Percentiles rank a stretch among this genome's conserved stretches.
These are phyloP conservation scores for Caenorhabditis tropicalis DNA, from an alignment of 1,140 invertebrate genomes.

Conservation along the genomic window DNA sequence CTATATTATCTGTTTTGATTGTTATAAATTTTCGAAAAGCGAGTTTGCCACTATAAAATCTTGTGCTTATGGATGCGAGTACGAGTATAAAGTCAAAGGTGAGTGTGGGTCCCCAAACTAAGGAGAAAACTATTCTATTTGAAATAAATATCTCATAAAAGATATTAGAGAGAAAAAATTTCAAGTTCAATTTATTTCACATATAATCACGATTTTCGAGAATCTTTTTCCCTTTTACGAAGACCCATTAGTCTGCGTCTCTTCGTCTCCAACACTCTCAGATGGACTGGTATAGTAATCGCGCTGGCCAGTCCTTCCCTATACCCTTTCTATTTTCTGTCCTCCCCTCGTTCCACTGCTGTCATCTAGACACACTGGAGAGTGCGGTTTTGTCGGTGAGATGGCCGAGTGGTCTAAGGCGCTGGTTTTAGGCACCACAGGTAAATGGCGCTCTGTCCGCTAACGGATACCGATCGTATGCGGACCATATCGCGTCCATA, in stretches of 20 bases:
- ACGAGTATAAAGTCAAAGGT: conserved; percentile 20
- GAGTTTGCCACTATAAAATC: not conserved
- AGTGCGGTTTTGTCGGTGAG: conserved; percentile 59
- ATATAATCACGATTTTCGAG: too few relatives aligned
- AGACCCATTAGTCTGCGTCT: not conserved
- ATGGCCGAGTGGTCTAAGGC: conserved; percentile 75
- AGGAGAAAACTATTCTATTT: too few relatives aligned
- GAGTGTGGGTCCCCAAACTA: not conserved
- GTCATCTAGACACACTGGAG: not conserved
- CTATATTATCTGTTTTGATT: not conserved
- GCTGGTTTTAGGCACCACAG: conserved; percentile 75
- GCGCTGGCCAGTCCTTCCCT: not conserved
- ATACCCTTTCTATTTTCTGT: not conserved
- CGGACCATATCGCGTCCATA: too few relatives aligned
- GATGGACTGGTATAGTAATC: not conserved
- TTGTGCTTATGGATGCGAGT: not conserved
- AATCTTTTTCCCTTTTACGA: too few relatives aligned
- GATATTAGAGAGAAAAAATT: too few relatives aligned
- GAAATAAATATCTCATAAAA: too few relatives aligned
- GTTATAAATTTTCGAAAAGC: conserved; percentile 15
- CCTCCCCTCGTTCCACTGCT: not conserved
- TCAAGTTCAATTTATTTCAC: too few relatives aligned
- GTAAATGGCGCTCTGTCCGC: too few relatives aligned
- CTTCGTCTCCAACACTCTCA: not conserved
- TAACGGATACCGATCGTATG: too few relatives aligned